Percentiles rank a stretch among this genome's conserved stretches.
phyloP scores from a whole-genome alignment of 2,888 invertebrate species.

The Patella pellucida region DNA sequence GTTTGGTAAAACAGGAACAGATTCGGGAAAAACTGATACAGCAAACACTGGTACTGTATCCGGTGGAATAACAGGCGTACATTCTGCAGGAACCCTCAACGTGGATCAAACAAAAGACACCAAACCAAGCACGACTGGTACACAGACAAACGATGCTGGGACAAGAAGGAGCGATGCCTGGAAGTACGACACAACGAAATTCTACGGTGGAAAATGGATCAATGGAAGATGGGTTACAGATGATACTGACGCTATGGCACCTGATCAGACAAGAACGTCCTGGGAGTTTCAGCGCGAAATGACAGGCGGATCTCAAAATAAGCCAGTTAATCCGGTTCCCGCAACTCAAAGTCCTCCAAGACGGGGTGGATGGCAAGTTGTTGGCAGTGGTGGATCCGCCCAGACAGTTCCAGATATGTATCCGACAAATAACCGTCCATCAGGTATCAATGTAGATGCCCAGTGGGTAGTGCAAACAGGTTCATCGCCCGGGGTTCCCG shows the following conservation, averaged over 20 bases:
- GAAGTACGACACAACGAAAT: neutral
- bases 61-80: neutral
- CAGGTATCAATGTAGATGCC: neutral
- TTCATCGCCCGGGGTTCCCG: neutral
- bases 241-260: neutral
- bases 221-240: neutral
- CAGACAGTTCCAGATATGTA: too few relatives aligned
- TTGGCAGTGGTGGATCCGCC: neutral
- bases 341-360: neutral
- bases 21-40: neutral
- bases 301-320: neutral
- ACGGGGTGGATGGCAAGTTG: neutral
- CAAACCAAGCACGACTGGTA: neutral
- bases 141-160: neutral
- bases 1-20: too few relatives aligned
- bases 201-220: neutral
- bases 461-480: neutral
- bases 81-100: neutral
- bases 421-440: too few relatives aligned
- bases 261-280: neutral
- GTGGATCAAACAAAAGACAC: neutral
- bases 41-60: neutral
- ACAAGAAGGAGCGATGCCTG: neutral
- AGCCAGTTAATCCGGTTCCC: neutral
- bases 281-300: neutral